Conservation (phyloP, 2,797 vertebrate genomes). For the Diplodus sargus region DNA sequence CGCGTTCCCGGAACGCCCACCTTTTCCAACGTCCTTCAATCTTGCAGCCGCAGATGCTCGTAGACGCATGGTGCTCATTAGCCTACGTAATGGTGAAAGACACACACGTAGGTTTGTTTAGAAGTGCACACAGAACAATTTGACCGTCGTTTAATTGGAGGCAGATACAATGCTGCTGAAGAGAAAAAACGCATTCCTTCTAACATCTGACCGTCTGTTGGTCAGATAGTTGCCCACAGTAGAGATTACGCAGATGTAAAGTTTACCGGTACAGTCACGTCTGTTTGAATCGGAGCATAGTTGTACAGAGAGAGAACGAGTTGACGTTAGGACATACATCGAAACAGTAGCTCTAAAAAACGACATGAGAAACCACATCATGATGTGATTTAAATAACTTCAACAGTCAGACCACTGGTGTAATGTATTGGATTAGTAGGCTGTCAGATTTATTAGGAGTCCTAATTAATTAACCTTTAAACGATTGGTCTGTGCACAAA, state of each 20-base stretch:
- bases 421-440: neutral
- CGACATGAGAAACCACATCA: neutral
- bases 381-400: neutral
- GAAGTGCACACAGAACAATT: no score
- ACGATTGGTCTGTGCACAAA: neutral
- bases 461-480: neutral
- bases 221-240: neutral
- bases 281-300: neutral
- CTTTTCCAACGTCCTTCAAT: constrained; percentile 53
- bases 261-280: neutral
- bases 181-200: neutral
- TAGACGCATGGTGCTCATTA: neutral
- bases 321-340: neutral
- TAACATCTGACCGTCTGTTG: neutral
- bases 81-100: neutral
- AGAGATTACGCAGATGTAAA: neutral
- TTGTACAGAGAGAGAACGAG: neutral
- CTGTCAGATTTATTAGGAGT: neutral
- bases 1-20: constrained; percentile 65
- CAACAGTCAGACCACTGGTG: neutral
- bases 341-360: neutral
- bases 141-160: neutral
- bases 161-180: neutral
- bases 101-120: neutral
- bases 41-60: neutral